Evolutionary conservation across 2,888 invertebrate genomes (phyloP), one percentile per base, ranked within the genome.

Genomic region (Sericinus montela): DNA sequence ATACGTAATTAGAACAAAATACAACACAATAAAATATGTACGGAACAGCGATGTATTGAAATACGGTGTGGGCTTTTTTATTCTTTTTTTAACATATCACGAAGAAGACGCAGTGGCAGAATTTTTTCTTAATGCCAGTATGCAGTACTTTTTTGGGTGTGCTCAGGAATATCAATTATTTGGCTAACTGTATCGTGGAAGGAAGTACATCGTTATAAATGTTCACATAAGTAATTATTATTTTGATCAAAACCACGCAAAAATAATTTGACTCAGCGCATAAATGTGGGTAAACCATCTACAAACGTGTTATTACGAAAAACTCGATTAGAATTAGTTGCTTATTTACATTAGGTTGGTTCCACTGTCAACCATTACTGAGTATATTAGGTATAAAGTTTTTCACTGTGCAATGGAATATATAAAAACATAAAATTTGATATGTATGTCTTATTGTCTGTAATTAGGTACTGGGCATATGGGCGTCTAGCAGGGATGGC

Each of bases 261-360:
- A 65, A 65, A 66, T 66, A 64, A 67, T 65, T 70, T 59, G 63
- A 65, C 56, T 58, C 64, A 58, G 65, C 59, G 63, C 4, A 32
- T 13, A 65, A 60, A 68, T 67, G 62, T 60, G 60, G 60, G 60
- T 62, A 61, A 63, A 62, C 56, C 54, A 51, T 58, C 53, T 54
- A 54, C 54, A 59, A 55, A 59, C 59, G 56, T 49, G 55, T 60
- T 49, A 62, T 70, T 72, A 66, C 69, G 67, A 68, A 70, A 71
- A 69, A 68, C 64, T 65, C 51, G 65, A 61, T 59, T 59, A 60
- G 60, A 63, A 59, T 63, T 61, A 57, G 63, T 53, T 49, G 57
- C 53, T 62, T 57, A 65, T 62, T 65, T 63, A 64, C 58, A 62
- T 60, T 48, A 32, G 47, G 41, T 54, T n/a, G 32, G 30, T 45